Conservation (phyloP, 2,113 vertebrate species). For the Chamaea fasciata region DNA sequence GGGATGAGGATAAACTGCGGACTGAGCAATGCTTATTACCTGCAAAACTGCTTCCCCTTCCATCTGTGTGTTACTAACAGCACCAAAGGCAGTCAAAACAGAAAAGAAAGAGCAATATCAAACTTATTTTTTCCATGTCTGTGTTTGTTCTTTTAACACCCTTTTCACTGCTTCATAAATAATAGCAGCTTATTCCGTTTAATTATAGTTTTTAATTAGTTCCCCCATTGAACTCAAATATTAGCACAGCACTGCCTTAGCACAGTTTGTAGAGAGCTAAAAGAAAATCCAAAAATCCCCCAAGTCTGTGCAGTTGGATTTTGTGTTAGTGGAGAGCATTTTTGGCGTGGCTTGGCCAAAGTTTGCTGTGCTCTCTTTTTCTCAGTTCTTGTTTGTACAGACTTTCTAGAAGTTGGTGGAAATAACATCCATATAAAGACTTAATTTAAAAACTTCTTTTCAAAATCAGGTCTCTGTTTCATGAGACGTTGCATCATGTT, state of each 20-base stretch:
- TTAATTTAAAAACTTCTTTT: background rate
- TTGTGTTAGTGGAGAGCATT: background rate
- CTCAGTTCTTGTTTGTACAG: background rate
- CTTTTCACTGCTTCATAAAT: background rate
- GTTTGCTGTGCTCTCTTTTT: background rate
- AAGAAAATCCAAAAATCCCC: background rate
- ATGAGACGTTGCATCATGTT: background rate
- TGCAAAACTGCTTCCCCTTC: background rate
- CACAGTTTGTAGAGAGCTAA: background rate
- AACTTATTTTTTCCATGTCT: background rate
- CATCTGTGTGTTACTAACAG: background rate
- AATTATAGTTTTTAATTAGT: background rate
- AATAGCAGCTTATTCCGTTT: background rate
- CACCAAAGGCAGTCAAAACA: background rate
- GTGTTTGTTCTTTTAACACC: background rate
- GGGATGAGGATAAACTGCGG: background rate
- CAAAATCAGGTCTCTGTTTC: background rate
- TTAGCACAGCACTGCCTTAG: background rate
- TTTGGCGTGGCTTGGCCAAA: background rate
- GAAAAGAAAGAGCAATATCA: background rate
- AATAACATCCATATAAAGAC: background rate
- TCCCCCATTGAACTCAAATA: background rate
- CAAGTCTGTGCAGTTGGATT: background rate
- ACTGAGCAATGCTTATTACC: background rate
- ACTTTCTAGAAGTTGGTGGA: background rate